Percentiles rank a stretch among this genome's conserved stretches.
Evolutionary conservation across 2,888 invertebrate species (phyloP).

Genomic region (Trissonchulus latispiculum): DNA sequence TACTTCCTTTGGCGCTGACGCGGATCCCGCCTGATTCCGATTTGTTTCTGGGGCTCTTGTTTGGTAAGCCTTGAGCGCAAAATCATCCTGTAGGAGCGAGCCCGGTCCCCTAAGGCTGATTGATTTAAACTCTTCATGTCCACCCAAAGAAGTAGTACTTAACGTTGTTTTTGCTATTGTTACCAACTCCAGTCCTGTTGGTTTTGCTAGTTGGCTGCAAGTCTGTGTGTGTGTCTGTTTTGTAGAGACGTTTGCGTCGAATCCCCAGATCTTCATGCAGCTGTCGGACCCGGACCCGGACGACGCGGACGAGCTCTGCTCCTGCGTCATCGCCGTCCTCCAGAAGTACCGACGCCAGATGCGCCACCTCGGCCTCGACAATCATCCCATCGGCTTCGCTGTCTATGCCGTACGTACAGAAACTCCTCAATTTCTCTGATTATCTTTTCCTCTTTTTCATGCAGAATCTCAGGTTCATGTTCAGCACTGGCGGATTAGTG

Average conservation of each 20-base stretch:
- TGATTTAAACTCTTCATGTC: not conserved
- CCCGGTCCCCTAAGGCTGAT: not conserved
- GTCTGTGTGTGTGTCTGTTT: conserved; percentile 12
- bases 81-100: no score
- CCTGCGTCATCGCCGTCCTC: conserved; percentile 84
- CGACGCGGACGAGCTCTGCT: conserved; percentile 58
- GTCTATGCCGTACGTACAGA: conserved; percentile 84
- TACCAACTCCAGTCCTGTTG: not conserved
- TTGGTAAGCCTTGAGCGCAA: no score
- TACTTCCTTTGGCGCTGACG: no score
- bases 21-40: no score
- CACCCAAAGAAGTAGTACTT: no score
- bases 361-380: conserved; percentile 75
- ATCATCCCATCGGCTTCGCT: conserved; percentile 88
- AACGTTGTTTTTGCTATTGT: not conserved
- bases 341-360: conserved; percentile 88
- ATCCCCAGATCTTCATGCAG: conserved; percentile 80
- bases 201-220: not conserved
- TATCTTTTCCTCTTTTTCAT: no score
- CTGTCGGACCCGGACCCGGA: conserved; percentile 74
- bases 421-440: no score
- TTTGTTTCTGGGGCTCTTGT: no score
- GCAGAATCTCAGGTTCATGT: no score
- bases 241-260: conserved; percentile 76
- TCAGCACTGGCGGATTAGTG: no score